phyloP scores from a whole-genome alignment of 64 coral and sea anemone species.

The Montipora cactus region DNA sequence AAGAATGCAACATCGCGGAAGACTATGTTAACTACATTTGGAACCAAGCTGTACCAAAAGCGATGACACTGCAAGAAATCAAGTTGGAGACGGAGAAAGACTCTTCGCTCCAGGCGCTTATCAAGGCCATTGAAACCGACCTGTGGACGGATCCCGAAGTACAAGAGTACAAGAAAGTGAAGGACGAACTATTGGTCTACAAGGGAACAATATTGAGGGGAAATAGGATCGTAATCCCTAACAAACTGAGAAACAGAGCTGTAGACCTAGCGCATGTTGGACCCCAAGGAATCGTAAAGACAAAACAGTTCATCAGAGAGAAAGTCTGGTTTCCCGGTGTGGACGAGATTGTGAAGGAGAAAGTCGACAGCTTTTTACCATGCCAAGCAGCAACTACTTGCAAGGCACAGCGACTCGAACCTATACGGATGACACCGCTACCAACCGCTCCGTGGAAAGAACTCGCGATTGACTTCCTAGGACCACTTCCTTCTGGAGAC shows the following conservation, averaged over 20 bases:
- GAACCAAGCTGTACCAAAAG: too few relatives aligned
- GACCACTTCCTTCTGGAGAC: slow-evolving; percentile 47
- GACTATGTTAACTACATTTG: slow-evolving; percentile 56
- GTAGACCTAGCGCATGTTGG: too few relatives aligned
- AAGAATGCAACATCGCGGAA: slow-evolving; percentile 53
- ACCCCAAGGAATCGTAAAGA: too few relatives aligned
- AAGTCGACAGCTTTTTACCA: slow-evolving; percentile 31
- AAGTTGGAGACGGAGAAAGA: slow-evolving; percentile 14
- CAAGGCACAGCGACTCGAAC: neutral
- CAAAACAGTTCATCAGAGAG: too few relatives aligned
- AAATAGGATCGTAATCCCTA: neutral
- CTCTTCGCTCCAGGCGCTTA: slow-evolving; percentile 23
- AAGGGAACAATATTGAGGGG: slow-evolving; percentile 7
- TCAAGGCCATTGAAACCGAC: slow-evolving; percentile 51
- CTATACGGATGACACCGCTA: neutral
- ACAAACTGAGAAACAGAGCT: too few relatives aligned
- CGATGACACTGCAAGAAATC: slow-evolving; percentile 6
- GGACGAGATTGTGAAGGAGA: slow-evolving; percentile 20
- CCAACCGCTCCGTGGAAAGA: slow-evolving; percentile 41
- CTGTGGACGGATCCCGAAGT: neutral
- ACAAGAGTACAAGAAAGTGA: slow-evolving; percentile 29
- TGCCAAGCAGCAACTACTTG: slow-evolving; percentile 40
- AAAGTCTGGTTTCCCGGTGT: neutral
- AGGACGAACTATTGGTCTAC: neutral
- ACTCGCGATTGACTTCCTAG: slow-evolving; percentile 39